Conservation (phyloP, 2,797 vertebrate genomes). For the Pseudocheirus occidentalis region DNA sequence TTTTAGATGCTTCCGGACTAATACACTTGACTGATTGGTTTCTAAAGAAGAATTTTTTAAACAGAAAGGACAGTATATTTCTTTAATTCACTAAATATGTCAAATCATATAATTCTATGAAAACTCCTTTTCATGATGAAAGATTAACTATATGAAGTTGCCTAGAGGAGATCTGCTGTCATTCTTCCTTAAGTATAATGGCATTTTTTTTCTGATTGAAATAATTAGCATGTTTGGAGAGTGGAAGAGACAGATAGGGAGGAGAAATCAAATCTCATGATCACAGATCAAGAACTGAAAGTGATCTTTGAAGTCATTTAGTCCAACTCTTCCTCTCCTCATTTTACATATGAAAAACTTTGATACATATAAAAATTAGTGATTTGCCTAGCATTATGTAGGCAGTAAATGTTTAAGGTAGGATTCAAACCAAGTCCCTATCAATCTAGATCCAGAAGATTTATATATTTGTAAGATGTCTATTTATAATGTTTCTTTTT, state of each 20-base stretch:
- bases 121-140: background rate
- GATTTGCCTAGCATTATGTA: background rate
- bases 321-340: background rate
- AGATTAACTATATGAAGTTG: background rate
- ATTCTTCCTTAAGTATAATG: too few species aligned
- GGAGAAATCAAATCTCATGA: background rate
- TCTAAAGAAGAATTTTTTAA: background rate
- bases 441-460: too few species aligned
- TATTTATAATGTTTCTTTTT: background rate
- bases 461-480: too few species aligned
- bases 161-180: background rate
- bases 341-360: background rate
- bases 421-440: background rate
- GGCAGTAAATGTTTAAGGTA: background rate
- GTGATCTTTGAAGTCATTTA: background rate
- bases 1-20: background rate
- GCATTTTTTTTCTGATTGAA: background rate
- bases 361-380: background rate
- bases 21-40: background rate
- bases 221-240: background rate
- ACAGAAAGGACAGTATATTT: background rate
- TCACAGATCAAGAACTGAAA: background rate
- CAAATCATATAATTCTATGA: background rate
- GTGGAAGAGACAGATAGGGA: background rate
- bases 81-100: background rate